phyloP scores from a whole-genome alignment of 2,797 vertebrate species.

The Sebastes steindachneri region DNA sequence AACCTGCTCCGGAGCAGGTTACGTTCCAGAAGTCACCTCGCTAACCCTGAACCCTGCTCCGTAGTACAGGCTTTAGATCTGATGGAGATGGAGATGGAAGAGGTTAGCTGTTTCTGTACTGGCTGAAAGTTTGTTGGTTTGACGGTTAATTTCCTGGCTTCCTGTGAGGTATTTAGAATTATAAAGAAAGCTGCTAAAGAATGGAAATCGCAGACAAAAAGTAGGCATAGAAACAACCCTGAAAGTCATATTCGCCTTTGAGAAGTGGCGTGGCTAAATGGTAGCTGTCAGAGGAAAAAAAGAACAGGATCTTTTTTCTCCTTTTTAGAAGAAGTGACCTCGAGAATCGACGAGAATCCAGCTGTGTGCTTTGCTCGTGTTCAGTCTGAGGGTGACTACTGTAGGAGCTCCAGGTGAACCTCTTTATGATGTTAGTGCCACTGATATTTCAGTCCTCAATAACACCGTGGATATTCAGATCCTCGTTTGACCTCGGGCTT shows the following conservation, averaged over 20 bases:
- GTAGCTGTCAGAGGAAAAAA: neutral
- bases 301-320: neutral
- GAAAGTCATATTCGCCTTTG: neutral
- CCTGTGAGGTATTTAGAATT: neutral
- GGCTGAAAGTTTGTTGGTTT: neutral
- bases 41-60: no score
- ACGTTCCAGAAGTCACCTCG: no score
- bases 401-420: neutral
- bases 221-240: constrained; percentile 45
- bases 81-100: neutral
- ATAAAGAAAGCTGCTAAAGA: constrained; percentile 10
- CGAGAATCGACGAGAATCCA: neutral
- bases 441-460: neutral
- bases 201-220: neutral
- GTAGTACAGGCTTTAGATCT: no score
- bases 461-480: neutral
- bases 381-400: neutral
- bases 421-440: neutral
- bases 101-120: neutral
- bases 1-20: no score
- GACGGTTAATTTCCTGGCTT: neutral
- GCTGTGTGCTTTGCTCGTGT: neutral
- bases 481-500: neutral
- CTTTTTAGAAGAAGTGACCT: neutral
- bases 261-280: neutral